Percentiles rank a stretch among this genome's conserved stretches.
phyloP scores from a whole-genome alignment of 2,113 vertebrate species.

The Eptesicus fuscus region DNA sequence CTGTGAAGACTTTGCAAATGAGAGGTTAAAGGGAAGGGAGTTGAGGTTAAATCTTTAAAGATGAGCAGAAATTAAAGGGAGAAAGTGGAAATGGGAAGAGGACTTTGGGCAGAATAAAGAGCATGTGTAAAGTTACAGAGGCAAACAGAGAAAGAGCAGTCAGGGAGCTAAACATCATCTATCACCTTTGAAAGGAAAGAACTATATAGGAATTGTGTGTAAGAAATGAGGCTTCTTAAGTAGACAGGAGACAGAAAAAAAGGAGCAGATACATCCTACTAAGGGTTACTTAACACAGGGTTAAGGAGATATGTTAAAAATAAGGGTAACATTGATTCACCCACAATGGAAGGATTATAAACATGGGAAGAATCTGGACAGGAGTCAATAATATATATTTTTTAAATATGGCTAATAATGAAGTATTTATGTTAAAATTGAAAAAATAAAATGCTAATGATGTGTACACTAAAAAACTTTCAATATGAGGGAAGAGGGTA shows the following conservation, averaged over 20 bases:
- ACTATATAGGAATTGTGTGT: not conserved
- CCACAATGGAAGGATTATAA: not conserved
- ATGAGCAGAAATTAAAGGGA: not conserved
- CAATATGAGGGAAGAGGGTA: no score
- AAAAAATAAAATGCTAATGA: no score
- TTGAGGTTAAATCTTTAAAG: not conserved
- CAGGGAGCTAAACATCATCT: no score
- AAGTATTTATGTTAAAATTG: no score
- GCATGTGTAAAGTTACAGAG: not conserved
- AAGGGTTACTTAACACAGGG: not conserved
- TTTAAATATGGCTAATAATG: no score
- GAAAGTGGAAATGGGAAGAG: not conserved
- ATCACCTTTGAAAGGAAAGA: not conserved
- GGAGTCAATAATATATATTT: no score
- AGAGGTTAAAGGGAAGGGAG: not conserved
- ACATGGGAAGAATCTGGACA: not conserved
- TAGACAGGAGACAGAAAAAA: not conserved
- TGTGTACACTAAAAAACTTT: no score
- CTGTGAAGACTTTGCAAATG: not conserved
- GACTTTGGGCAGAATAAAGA: not conserved
- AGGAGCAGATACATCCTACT: not conserved
- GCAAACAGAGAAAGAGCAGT: not conserved
- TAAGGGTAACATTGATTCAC: not conserved
- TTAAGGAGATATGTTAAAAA: not conserved
- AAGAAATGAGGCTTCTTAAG: not conserved